Percentiles rank a stretch among this genome's conserved stretches.
phyloP scores from a whole-genome alignment of 2,888 invertebrate genomes.

The Saturnia pavonia region DNA sequence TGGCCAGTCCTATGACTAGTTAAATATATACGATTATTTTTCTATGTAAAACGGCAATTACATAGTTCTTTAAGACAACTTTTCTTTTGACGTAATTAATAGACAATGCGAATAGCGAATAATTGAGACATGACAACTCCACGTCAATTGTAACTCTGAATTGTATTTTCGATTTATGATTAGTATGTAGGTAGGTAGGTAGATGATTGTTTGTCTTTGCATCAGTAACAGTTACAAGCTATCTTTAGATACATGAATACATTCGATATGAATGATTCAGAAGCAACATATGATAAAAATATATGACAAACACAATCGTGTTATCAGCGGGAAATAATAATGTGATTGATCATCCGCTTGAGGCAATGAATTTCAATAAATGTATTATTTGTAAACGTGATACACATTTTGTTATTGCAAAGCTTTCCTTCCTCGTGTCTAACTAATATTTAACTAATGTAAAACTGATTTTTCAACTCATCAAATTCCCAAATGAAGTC shows the following conservation, averaged over 20 bases:
- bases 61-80: background rate
- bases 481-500: background rate
- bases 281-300: background rate
- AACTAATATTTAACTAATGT: background rate
- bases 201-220: background rate
- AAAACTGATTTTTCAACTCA: background rate
- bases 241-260: background rate
- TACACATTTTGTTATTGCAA: background rate
- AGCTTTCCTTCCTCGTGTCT: background rate
- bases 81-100: background rate
- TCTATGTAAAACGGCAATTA: too few species aligned
- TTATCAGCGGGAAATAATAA: slow-evolving; percentile 6
- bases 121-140: background rate
- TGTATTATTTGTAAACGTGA: background rate
- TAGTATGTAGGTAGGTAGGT: too few species aligned
- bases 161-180: background rate
- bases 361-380: background rate
- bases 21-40: too few species aligned
- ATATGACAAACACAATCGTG: slow-evolving; percentile 4
- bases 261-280: slow-evolving; percentile 7
- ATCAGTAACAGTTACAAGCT: background rate
- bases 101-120: background rate
- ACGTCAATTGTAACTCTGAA: background rate
- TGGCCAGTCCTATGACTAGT: too few species aligned
- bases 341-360: background rate